These are phyloP conservation scores for Endomychus coccineus DNA, from an alignment of 2,888 invertebrate genomes.

Conservation along the genomic window DNA sequence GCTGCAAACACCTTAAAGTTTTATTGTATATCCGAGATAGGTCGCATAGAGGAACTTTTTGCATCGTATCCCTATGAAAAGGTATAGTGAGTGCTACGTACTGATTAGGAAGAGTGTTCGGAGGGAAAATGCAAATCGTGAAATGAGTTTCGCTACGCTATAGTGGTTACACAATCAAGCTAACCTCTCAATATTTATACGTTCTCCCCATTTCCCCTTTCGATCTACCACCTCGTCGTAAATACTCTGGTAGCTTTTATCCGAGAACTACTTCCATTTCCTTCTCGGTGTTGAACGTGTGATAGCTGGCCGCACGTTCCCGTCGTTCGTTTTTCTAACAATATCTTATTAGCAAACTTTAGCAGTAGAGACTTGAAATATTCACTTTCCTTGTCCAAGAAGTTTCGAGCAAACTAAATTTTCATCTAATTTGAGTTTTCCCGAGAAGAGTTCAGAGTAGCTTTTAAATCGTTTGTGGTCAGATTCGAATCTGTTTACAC, in stretches of 20 bases:
- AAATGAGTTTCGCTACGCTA: constrained; percentile 13
- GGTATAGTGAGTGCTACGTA: no score
- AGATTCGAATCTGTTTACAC: no score
- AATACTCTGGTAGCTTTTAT: constrained; percentile 28
- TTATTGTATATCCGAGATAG: no score
- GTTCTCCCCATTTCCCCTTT: constrained; percentile 28
- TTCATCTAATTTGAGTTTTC: no score
- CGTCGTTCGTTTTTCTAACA: constrained; percentile 30
- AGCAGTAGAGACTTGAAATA: constrained; percentile 20
- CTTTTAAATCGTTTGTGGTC: no score
- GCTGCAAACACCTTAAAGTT: no score
- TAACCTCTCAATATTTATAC: constrained; percentile 32
- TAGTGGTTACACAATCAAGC: constrained; percentile 21
- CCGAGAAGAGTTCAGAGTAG: no score
- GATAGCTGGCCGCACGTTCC: constrained; percentile 27
- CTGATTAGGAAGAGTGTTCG: constrained; percentile 22
- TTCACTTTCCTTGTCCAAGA: constrained; percentile 22
- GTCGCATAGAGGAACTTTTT: no score
- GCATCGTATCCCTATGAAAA: no score
- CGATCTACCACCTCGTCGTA: constrained; percentile 29
- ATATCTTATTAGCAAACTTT: constrained; percentile 31
- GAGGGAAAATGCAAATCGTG: constrained; percentile 23
- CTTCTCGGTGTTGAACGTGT: constrained; percentile 27
- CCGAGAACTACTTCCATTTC: constrained; percentile 26
- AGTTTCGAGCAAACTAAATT: no score